Evolutionary conservation across 2,797 vertebrate genomes (phyloP), one percentile per base, ranked within the genome.

Genomic region (Aplochiton taeniatus): DNA sequence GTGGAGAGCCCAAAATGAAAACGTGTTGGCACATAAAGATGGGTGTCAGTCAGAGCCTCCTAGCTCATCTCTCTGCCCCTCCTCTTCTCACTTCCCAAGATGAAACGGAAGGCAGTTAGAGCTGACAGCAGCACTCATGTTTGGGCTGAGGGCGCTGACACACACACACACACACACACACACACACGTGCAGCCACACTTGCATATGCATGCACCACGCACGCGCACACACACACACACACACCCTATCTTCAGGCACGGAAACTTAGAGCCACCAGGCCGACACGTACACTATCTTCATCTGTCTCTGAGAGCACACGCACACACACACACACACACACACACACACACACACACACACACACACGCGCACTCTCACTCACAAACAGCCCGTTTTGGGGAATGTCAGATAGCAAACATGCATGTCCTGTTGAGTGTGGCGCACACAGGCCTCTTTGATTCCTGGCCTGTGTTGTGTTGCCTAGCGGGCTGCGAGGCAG

Each of bases 81-180:
- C 43, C 17, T 17, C 18, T 44, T 79, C 82, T 75, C 43, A 6
- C 56, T 9, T 48, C 44, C 18, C 18, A 87, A 88, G 87, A 90
- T 91, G 92, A 72, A 75, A 82, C 86, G 66, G 79, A 89, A 93
- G 89, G 93, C 88, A 88, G 88, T 93, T 82, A 91, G 90, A 94
- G 92, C 92, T 94, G 92, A 94, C 88, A 89, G 94, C 93, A 92
- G 89, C 90, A 88, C 90, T 94, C 93, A 93, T 93, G 93, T 92
- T 94, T 92, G 92, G 90, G 91, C 91, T 91, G 89, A 92, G 88
- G 92, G 92, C 81, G 92, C 83, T 85, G 86, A 86, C 87, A 60
- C 44, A 60, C 45, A 60, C 44, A 20, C 11, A 60, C 58, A 20
- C 45, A 49, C 45, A 20, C 44, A 60, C 58, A 46, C 53, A 41